A percentile compares a stretch with the other conserved stretches of the same genome.
These are phyloP conservation scores for Thamnophis sirtalis DNA, from an alignment of 2,113 vertebrate genomes.

Conservation along the genomic window DNA sequence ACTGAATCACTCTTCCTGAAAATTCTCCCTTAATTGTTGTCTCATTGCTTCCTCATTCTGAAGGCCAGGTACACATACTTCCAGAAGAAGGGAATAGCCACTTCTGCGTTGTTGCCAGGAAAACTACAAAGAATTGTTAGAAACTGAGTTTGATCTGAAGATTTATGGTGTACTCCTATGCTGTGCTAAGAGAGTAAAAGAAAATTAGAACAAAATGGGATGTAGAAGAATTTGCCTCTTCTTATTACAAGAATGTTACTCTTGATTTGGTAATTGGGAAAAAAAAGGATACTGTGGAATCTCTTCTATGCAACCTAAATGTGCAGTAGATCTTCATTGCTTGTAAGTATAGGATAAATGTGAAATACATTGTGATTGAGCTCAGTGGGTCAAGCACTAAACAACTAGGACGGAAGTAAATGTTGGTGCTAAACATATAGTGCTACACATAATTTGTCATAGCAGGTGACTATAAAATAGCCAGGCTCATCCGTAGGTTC, in stretches of 20 bases:
- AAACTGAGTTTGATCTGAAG: background rate
- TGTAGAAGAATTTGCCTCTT: background rate
- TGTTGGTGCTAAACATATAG: slow-evolving; percentile 32
- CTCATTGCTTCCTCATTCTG: background rate
- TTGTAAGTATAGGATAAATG: slow-evolving; percentile 4
- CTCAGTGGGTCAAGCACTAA: slow-evolving; percentile 5
- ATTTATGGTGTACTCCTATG: background rate
- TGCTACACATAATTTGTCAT: slow-evolving; percentile 14
- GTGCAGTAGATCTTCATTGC: background rate
- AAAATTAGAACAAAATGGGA: background rate
- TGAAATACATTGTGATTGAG: slow-evolving; percentile 16
- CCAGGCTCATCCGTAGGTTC: background rate
- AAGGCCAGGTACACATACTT: background rate
- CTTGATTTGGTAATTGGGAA: background rate
- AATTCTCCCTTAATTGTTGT: background rate
- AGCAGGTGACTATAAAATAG: slow-evolving; percentile 16
- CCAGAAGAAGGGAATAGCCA: background rate
- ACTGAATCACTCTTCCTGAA: background rate
- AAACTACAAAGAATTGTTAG: background rate
- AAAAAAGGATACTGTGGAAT: background rate
- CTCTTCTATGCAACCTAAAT: background rate
- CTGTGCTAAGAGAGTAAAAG: background rate
- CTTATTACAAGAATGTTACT: background rate
- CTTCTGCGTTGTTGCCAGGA: background rate
- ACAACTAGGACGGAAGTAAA: slow-evolving; percentile 3